phyloP scores from a whole-genome alignment of 1,140 invertebrate genomes.

The Gerris buenoi region DNA sequence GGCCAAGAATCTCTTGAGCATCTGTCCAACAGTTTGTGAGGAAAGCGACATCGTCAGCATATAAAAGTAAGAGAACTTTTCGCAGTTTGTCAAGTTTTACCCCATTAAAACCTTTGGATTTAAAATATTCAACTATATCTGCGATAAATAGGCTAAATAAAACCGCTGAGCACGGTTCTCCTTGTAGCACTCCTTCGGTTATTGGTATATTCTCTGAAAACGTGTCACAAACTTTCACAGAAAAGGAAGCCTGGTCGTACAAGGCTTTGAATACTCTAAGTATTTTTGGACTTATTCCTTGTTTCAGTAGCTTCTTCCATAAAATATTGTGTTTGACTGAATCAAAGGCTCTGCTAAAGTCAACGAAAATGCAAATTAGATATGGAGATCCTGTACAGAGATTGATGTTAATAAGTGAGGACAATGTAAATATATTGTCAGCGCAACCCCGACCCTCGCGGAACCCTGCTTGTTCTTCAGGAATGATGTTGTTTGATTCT shows the following conservation, averaged over 20 bases:
- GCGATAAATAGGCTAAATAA: neutral
- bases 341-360: neutral
- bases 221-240: neutral
- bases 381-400: neutral
- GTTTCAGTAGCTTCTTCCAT: neutral
- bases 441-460: neutral
- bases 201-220: neutral
- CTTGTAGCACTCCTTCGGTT: neutral
- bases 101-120: neutral
- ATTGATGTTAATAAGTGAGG: neutral
- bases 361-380: neutral
- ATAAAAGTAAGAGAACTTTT: neutral
- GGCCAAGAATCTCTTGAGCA: neutral
- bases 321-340: neutral
- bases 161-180: neutral
- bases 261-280: neutral
- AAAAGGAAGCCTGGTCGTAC: neutral
- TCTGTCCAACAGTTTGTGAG: neutral
- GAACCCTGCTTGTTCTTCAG: neutral
- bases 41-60: neutral
- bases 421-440: neutral
- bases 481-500: neutral
- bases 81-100: neutral
- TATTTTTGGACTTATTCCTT: neutral
- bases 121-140: neutral